phyloP scores from a whole-genome alignment of 2,113 vertebrate genomes.

The Leucopsar rothschildi region DNA sequence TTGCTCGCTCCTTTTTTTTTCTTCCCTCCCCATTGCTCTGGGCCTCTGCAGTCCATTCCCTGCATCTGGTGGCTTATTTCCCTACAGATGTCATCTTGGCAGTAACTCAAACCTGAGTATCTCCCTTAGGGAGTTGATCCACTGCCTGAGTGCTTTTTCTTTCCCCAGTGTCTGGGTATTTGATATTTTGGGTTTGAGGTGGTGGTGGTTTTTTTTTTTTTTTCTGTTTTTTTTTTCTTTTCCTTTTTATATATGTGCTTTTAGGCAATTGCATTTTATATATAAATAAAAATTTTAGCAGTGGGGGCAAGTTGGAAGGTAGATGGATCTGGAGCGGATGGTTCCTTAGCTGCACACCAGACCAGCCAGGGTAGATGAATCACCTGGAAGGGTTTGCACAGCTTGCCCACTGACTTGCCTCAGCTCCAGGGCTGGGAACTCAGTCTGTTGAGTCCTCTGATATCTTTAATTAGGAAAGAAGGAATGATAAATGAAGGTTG shows the following conservation, averaged over 20 bases:
- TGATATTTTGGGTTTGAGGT: background rate
- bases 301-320: background rate
- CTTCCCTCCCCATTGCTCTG: background rate
- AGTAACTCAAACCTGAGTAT: background rate
- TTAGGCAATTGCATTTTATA: background rate
- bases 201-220: background rate
- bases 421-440: background rate
- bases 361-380: background rate
- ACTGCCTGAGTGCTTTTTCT: background rate
- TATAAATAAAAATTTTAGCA: background rate
- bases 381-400: background rate
- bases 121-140: background rate
- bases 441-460: background rate
- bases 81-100: background rate
- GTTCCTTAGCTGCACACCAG: background rate
- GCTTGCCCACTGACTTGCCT: background rate
- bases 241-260: background rate
- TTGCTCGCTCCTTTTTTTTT: accelerated
- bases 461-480: background rate
- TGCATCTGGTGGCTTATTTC: conserved; percentile 22
- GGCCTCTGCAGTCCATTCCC: background rate
- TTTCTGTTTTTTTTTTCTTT: background rate
- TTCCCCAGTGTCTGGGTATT: background rate
- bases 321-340: background rate
- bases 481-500: background rate